Conservation (phyloP, 2,888 invertebrate species). For the Sminthurinus aureus region DNA sequence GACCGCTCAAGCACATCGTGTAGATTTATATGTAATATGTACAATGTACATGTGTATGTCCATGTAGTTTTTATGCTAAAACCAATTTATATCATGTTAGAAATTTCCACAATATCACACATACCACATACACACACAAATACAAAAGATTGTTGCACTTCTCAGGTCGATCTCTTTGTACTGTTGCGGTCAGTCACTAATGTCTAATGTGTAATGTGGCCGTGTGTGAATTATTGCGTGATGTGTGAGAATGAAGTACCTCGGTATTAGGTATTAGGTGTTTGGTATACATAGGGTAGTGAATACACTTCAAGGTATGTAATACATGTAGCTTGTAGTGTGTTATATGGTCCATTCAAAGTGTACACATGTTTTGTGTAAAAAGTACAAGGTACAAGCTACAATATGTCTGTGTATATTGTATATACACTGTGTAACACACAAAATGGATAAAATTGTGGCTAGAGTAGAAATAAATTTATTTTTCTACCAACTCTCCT, state of each 20-base stretch:
- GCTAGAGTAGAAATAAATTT: constrained; percentile 37
- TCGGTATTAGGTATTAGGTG: too few relatives aligned
- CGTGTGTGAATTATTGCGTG: constrained; percentile 37
- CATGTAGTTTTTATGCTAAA: neutral
- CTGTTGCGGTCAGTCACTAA: neutral
- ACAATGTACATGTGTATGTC: neutral
- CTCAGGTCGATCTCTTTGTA: constrained; percentile 2
- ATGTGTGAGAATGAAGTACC: constrained; percentile 37
- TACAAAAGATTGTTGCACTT: neutral
- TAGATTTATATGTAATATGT: too few relatives aligned
- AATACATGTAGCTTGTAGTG: too few relatives aligned
- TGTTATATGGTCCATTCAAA: neutral
- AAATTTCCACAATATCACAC: neutral
- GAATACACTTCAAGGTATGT: too few relatives aligned
- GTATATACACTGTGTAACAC: too few relatives aligned
- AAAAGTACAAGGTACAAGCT: neutral
- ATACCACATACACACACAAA: neutral
- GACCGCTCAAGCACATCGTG: neutral
- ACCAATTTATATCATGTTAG: neutral
- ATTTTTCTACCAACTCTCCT: constrained; percentile 30
- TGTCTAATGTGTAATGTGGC: too few relatives aligned
- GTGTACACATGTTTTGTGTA: neutral
- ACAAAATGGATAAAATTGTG: constrained; percentile 26
- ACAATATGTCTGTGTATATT: neutral
- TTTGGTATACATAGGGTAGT: too few relatives aligned